Base-by-base conservation (phyloP, 2,797 vertebrate genomes). In the Fistularia commersonii region DNA sequence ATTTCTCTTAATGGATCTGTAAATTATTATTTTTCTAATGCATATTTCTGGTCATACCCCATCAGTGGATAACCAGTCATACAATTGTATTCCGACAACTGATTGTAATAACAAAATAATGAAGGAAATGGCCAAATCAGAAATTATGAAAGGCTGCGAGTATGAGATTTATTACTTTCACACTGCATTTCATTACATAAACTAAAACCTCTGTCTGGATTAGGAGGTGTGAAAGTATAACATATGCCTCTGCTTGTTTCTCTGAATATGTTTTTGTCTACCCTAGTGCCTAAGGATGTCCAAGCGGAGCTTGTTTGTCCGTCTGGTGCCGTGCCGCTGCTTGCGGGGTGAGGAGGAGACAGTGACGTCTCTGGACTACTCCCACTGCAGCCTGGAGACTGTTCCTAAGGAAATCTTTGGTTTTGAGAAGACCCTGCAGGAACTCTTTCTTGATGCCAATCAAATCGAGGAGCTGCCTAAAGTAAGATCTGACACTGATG, bases 401-500 rank as follows among this genome's bases (percentile, higher is more conserved):
- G 97, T 99, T 88, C 97, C 97, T 73, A 98, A 98, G 89, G 97
- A 99, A 87, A 96, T 99, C 87, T 99, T 99, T 75, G 89, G 91
- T 89, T 98, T 94, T 61, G 97, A 99, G 88, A 98, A 98, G 91
- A 98, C 94, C 62, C 91, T 99, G 84, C 95, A 96, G 90, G 97
- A 99, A 72, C 97, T 99, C 73, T 98, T 93, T 90, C 93, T 99
- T 82, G 97, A 99, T 84, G 97, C 97, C 90, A 99, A 99, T 92
- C 97, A 99, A 88, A 99, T 99, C 65, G 95, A 99, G 88, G 97
- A 99, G 76, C 93, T 99, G 90, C 97, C 97, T 66, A 98, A 98
- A 94, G 97, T 99, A 91, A 66, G 81, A 3, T 23, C 23, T 23
- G 23, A 23, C 23, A 23, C 23, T 23, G 23, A 23, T 23, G 23